Evolutionary conservation across 2,888 invertebrate genomes (phyloP).

Genomic region (Diarsia mendica): DNA sequence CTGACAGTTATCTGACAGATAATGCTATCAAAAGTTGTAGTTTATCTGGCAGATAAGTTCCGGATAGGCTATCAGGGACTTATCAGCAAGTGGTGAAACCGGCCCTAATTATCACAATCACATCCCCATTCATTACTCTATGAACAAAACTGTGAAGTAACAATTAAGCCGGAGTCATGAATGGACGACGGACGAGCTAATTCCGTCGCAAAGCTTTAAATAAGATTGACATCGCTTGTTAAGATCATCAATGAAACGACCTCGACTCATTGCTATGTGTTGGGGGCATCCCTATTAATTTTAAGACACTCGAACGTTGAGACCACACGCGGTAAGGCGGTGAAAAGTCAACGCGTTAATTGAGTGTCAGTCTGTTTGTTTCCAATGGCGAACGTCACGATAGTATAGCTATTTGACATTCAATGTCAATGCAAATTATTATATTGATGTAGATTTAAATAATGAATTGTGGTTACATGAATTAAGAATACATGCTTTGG

Average conservation of each 20-base stretch:
- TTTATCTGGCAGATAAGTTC: too few relatives aligned
- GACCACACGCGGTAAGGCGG: constrained; percentile 80
- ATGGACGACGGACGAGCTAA: constrained; percentile 45
- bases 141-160: constrained; percentile 54
- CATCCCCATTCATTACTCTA: constrained; percentile 54
- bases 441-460: neutral
- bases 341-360: constrained; percentile 81
- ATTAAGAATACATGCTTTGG: neutral
- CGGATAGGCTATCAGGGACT: too few relatives aligned
- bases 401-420: constrained; percentile 9
- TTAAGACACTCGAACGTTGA: constrained; percentile 71
- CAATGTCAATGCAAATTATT: neutral
- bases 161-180: constrained; percentile 53
- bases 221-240: constrained; percentile 77
- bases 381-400: constrained; percentile 24
- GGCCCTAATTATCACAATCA: constrained; percentile 55
- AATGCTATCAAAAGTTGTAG: too few relatives aligned
- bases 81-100: too few relatives aligned
- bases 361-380: constrained; percentile 62
- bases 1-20: too few relatives aligned
- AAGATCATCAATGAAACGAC: constrained; percentile 73
- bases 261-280: constrained; percentile 79
- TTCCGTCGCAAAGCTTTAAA: constrained; percentile 67
- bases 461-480: neutral
- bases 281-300: constrained; percentile 76